Evolutionary conservation across 2,888 invertebrate species (phyloP), one percentile per base, ranked within the genome.

Genomic region (Lycophotia porphyrea): DNA sequence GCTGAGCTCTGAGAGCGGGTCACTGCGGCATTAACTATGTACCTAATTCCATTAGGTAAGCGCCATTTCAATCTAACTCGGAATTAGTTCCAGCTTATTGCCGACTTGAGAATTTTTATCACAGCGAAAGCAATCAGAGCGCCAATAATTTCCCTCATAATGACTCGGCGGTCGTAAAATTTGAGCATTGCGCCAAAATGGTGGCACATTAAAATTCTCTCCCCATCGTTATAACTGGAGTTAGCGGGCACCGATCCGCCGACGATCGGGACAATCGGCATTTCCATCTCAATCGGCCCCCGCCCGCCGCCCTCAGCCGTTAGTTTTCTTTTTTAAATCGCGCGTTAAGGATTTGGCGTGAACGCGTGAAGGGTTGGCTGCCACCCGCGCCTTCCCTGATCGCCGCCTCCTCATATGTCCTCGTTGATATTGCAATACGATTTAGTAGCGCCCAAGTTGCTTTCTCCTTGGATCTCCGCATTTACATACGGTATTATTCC

Each of bases 81-180:
- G 94, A 95, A 96, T 96, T 96, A 96, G 96, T 96, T 96, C 95
- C 95, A 95, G 95, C 96, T 96, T 96, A 96, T 96, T 95, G 96
- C 96, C 94, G 94, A 92, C 94, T 96, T 92, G 94, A 96, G 96
- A 96, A 96, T 96, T 96, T 96, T 96, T 96, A 96, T 96, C 96
- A 96, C 96, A 93, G 95, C 93, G 93, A 93, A 95, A 95, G 96
- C 96, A 96, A 96, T 96, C 96, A 96, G 95, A 95, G 95, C 94
- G 95, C 96, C 96, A 95, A 96, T 96, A 96, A 96, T 96, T 96
- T 96, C 96, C 95, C 94, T 96, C 96, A 96, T 96, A 96, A 96
- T 96, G 96, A 96, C 96, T 94, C 89, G 91, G 93, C 88, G 95
- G 93, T 95, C 96, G 94, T 96, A 96, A 96, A 96, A 96, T 96